Base-by-base conservation (phyloP, 2,888 invertebrate genomes). In the Serrognathus titanus region DNA sequence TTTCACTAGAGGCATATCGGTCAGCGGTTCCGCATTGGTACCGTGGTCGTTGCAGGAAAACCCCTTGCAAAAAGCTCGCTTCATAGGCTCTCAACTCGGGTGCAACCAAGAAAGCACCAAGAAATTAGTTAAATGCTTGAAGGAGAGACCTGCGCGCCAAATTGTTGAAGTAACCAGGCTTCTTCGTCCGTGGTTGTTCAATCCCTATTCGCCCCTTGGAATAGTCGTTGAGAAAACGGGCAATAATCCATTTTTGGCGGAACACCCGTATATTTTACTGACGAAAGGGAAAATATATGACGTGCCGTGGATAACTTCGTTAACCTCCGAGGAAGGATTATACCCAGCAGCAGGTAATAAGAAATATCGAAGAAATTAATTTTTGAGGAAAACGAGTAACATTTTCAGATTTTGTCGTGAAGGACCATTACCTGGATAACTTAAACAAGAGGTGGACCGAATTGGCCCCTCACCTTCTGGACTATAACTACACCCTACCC, bases 291-390 rank as follows among this genome's bases (percentile, higher is more conserved):
- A 80, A 24, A 82, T 84, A 66, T 78, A 82, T 8, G 81, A 84
- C 55, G 67, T 86, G 3, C 89, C 90, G 0, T 85, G 88, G 80
- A 79, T 89, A 51, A 80, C 83, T 0, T 83, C 84, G 5, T 80
- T 85, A 20, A 83, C 85, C 0, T 81, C 83, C 3, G 84, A 88
- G 55, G 89, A 89, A 71, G 89, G 89, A 52, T 77, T 87, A 9
- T 87, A 85, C 65, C 87, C 87, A 16, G 85, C 83, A 40, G 83
- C 84, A 67, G 81, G 87, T 86, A 73, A 50, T 31, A 31, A 3
- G n/a, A n/a, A n/a, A n/a, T n/a, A n/a, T n/a, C n/a, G n/a, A n/a
- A n/a, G n/a, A n/a, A n/a, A n/a, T n/a, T n/a, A n/a, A n/a, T n/a
- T n/a, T n/a, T n/a, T n/a, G n/a, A n/a, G n/a, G 20, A 16, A 16